Conservation (phyloP, 2,797 vertebrate genomes). For the Leucoraja ocellata region DNA sequence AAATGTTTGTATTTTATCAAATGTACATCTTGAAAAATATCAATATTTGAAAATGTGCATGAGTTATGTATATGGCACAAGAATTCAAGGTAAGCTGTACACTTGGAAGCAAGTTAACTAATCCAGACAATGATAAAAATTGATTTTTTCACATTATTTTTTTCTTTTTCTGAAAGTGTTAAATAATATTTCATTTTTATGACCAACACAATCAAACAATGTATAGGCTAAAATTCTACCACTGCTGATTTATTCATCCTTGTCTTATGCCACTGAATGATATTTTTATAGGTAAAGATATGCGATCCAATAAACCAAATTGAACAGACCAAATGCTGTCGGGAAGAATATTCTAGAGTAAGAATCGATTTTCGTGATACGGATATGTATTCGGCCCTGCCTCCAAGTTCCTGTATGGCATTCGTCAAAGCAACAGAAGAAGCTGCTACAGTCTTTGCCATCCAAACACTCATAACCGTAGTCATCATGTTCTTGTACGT, state of each 20-base stretch:
- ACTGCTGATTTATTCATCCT: constrained; percentile 29
- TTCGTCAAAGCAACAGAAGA: constrained; percentile 94
- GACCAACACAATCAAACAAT: constrained; percentile 39
- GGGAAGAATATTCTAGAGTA: constrained; percentile 93
- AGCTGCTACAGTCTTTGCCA: constrained; percentile 87
- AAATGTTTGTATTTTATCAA: constrained; percentile 35
- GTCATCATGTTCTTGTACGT: constrained; percentile 72
- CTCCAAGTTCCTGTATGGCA: constrained; percentile 87
- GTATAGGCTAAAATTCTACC: constrained; percentile 36
- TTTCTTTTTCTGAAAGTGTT: background rate
- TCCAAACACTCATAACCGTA: constrained; percentile 84
- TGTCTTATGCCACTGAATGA: background rate
- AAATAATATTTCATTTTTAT: constrained; percentile 19
- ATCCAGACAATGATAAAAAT: constrained; percentile 32
- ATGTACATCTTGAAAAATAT: constrained; percentile 30
- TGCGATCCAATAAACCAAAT: constrained; percentile 91
- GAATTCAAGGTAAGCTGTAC: constrained; percentile 30
- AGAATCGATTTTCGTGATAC: constrained; percentile 88
- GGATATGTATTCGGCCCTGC: constrained; percentile 86
- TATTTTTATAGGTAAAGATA: constrained; percentile 80
- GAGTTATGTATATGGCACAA: constrained; percentile 29
- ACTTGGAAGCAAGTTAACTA: constrained; percentile 22
- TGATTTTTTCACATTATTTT: constrained; percentile 3
- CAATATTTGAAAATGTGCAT: constrained; percentile 35
- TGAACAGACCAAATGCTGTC: constrained; percentile 91